Conservation (phyloP, 1,140 invertebrate species). For the Heliconius melpomene region DNA sequence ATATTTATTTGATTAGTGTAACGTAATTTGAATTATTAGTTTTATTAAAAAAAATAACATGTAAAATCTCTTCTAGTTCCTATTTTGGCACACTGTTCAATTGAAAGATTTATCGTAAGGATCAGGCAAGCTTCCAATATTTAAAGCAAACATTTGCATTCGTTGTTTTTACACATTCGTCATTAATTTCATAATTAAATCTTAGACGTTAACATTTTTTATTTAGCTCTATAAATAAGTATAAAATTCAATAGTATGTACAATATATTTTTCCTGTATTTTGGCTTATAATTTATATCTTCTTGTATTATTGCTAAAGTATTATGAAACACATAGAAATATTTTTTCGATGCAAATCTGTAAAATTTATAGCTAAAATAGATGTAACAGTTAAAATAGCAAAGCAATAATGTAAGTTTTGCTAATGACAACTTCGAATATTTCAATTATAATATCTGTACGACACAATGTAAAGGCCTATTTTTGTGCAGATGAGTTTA, state of each 20-base stretch:
- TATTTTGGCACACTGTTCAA: conserved; percentile 35
- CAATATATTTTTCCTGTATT: neutral
- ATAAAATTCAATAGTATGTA: conserved; percentile 2
- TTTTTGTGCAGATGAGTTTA: conserved; percentile 48
- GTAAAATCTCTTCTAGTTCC: conserved; percentile 40
- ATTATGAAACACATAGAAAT: conserved; percentile 1
- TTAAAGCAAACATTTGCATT: neutral
- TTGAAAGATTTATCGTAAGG: neutral
- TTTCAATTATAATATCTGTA: conserved; percentile 1
- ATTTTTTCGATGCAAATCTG: conserved; percentile 4
- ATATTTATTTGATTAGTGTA: conserved; percentile 4
- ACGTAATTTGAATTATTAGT: conserved; percentile 4
- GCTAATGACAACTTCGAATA: conserved; percentile 5
- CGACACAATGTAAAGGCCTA: conserved; percentile 43
- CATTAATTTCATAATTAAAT: neutral
- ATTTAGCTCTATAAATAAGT: neutral
- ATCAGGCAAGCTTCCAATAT: conserved; percentile 1
- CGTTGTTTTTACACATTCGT: neutral
- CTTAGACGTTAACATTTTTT: neutral
- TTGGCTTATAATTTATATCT: neutral
- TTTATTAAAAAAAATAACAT: neutral
- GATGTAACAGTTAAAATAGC: conserved; percentile 12
- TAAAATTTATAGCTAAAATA: conserved; percentile 13
- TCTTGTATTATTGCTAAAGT: conserved; percentile 6
- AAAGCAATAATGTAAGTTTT: conserved; percentile 20